phyloP scores from a whole-genome alignment of 53 echinoderm and acorn worm genomes.

The Astropecten irregularis region DNA sequence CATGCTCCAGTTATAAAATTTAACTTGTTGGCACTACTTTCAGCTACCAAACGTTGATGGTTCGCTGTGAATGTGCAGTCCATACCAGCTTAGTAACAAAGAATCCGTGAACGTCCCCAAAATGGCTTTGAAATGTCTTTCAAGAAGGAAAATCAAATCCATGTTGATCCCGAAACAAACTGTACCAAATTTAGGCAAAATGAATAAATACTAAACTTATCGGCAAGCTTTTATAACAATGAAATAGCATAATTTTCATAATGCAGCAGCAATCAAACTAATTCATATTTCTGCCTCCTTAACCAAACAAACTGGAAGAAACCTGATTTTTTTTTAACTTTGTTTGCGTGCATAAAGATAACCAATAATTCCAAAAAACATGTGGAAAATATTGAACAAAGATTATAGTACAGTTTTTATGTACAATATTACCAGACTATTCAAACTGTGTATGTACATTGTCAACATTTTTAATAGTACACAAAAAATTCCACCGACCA shows the following conservation, averaged over 20 bases:
- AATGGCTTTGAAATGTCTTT: background rate
- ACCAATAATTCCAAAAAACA: background rate
- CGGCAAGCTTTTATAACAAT: constrained; percentile 20
- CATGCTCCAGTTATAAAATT: too few species aligned
- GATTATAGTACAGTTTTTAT: constrained; percentile 40
- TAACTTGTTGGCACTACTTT: too few species aligned
- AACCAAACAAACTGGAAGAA: constrained; percentile 38
- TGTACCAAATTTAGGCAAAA: background rate
- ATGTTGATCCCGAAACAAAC: background rate
- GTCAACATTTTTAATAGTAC: background rate
- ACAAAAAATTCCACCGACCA: background rate
- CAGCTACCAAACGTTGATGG: too few species aligned
- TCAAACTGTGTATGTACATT: constrained; percentile 4
- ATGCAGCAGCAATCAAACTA: background rate
- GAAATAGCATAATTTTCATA: background rate
- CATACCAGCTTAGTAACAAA: too few species aligned
- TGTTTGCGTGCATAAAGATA: constrained; percentile 33
- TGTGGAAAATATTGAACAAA: constrained; percentile 6
- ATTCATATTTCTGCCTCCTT: background rate
- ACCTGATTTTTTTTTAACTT: constrained; percentile 37
- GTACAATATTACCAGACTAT: constrained; percentile 11
- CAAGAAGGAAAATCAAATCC: background rate
- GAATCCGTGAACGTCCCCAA: too few species aligned
- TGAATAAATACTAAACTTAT: constrained; percentile 34
- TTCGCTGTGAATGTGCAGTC: too few species aligned